Evolutionary conservation across 2,797 vertebrate genomes (phyloP), one percentile per base, ranked within the genome.

Genomic region (Sardinella longiceps): DNA sequence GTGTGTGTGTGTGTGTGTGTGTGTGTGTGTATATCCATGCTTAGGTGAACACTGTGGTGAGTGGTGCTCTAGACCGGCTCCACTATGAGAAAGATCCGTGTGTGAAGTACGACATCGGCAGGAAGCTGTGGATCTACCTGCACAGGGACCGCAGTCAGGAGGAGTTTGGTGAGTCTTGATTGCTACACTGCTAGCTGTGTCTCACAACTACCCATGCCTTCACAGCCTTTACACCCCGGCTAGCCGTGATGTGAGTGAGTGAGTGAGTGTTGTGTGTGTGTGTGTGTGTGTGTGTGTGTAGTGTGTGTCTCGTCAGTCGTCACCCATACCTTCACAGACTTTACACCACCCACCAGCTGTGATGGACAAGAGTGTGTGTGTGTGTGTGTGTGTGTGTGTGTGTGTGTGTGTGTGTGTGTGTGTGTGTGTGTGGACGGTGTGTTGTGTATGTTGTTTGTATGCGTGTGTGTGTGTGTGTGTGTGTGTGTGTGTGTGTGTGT

Each of bases 21-120:
- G 70, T 86, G 9, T 81, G 25, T 20, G 43, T 82, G 45, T n/a
- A 33, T 46, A 18, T n/a, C 33, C 39, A 81, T 82, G 20, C 83
- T 2, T 87, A 99, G 98, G 98, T 99, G 84, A 99, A 99, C 87
- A 98, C 98, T 0, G 98, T 99, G 53, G 98, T 99, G 86, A 99
- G 98, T 2, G 98, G 98, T 0, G 98, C 98, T 28, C 91, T 99
- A 88, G 98, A 99, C 84, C 94, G 98, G 80, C 91, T 99, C 2
- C 98, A 99, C 88, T 99, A 99, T 20, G 98, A 99, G 91, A 99
- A 99, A 86, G 98, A 99, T 87, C 98, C 98, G 0, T 99, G 98
- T 84, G 98, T 99, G 82, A 99, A 99, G 84, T 99, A 99, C 0
- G 98, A 99, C 89, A 98, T 98, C 0, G 98, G 98, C 1, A 96